Evolutionary conservation across 1,140 invertebrate species (phyloP), one percentile per base, ranked within the genome.

Genomic region (Drosophila albomicans): DNA sequence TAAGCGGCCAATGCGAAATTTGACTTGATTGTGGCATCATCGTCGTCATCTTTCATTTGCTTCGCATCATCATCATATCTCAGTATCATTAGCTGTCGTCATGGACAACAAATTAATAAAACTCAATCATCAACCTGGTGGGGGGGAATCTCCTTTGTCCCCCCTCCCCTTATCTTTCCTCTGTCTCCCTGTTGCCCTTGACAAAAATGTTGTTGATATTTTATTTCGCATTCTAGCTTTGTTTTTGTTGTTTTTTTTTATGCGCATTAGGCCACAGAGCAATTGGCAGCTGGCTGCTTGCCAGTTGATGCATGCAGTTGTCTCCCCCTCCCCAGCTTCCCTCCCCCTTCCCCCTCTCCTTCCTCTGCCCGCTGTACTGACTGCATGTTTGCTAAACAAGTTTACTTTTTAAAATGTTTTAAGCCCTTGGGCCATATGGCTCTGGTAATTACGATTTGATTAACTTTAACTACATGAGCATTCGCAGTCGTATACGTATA

Each of bases 381-480:
- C 11, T 30, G 8, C 51, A 20, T 73, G 59, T 76, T 77, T 74
- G 79, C 81, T 79, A 91, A 91, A 88, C 88, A 91, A 91, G 88
- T 91, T 91, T 91, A 76, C 88, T 85, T 91, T 89, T 91, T 80
- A 78, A 91, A 91, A 91, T 88, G 89, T 86, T 91, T 91, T 71
- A 63, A 73, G 49, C 73, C 89, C 81, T 57, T 41, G 20, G 62
- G 81, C 51, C 15, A 82, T 75, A 73, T 86, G 86, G 84, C 89
- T 86, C 77, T 69, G 84, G 89, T 91, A 91, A 92, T 92, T 92
- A 92, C 91, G 91, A 92, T 92, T 92, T 92, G 91, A 92, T 92
- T 92, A 92, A 92, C 91, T 92, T 92, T 92, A 92, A 92, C 91
- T 92, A 92, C 91, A 92, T 91, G 78, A 90, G 80, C 86, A 87